A percentile compares a stretch with the other conserved stretches of the same genome.
Evolutionary conservation across 2,888 invertebrate species (phyloP).

Genomic region (Sminthurides aquaticus): DNA sequence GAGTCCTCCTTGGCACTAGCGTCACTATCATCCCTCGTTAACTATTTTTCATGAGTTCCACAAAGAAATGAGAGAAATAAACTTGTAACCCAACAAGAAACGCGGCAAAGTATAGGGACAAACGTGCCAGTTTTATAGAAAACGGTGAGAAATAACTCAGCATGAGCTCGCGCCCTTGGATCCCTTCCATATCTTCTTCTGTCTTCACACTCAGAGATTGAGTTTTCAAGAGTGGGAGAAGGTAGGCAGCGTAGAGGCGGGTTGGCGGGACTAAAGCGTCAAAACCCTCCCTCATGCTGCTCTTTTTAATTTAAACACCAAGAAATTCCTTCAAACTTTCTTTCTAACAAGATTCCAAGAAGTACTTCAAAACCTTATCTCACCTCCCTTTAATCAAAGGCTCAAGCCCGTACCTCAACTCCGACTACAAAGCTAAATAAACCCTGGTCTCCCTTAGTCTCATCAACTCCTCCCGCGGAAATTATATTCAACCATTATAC

Average conservation of each 20-base stretch:
- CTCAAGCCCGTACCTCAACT: neutral
- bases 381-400: constrained; percentile 6
- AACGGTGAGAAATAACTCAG: constrained; percentile 28
- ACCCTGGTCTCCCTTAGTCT: neutral
- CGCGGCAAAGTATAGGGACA: too few species aligned
- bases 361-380: neutral
- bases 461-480: too few species aligned
- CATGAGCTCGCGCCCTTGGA: constrained; percentile 19
- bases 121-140: too few species aligned
- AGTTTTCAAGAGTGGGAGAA: neutral
- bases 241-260: neutral
- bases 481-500: too few species aligned
- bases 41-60: neutral
- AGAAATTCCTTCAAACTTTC: neutral
- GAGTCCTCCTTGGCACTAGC: too few species aligned
- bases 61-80: neutral
- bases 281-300: neutral
- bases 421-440: too few species aligned
- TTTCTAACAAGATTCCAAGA: neutral
- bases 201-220: neutral
- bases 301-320: neutral
- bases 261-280: neutral
- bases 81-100: neutral
- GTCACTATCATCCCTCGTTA: neutral
- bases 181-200: constrained; percentile 8